Evolutionary conservation across 2,113 vertebrate genomes (phyloP).

Genomic region (Festucalex cinctus): DNA sequence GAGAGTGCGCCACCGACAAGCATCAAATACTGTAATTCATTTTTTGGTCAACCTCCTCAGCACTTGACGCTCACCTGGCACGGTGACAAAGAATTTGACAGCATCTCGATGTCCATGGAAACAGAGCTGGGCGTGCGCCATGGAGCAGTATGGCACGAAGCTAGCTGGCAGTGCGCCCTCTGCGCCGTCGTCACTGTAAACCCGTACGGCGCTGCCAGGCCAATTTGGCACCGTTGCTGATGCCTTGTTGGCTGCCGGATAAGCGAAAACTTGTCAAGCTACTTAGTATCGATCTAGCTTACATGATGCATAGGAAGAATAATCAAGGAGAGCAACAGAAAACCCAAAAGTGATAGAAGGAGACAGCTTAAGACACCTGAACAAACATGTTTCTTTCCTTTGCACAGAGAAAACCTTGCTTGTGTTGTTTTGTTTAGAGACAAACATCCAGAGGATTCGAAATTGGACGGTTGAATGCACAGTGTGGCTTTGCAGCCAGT

Average conservation of each 20-base stretch:
- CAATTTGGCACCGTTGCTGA: conserved; percentile 73
- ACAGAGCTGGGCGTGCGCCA: conserved; percentile 98
- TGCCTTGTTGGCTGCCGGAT: conserved; percentile 80
- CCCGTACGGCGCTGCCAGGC: conserved; percentile 83
- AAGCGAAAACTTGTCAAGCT: background rate
- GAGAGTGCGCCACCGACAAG: background rate
- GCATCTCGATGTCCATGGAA: conserved; percentile 96
- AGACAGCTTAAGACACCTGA: background rate
- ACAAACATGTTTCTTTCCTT: background rate
- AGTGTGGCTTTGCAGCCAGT: conserved; percentile 14
- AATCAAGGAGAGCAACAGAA: background rate
- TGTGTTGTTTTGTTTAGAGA: background rate
- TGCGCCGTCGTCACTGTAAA: conserved; percentile 81
- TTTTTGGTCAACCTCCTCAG: background rate
- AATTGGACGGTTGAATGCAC: conserved; percentile 1
- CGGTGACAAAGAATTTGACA: conserved; percentile 94
- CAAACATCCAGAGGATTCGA: background rate
- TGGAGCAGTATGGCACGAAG: conserved; percentile 96
- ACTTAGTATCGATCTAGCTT: background rate
- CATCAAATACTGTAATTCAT: background rate
- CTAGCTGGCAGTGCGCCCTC: conserved; percentile 77
- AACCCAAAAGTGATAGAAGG: background rate
- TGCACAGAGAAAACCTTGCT: background rate
- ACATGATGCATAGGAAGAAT: background rate
- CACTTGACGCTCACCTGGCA: conserved; percentile 78